phyloP scores from a whole-genome alignment of 2,888 invertebrate genomes.

The Odontothrips loti region DNA sequence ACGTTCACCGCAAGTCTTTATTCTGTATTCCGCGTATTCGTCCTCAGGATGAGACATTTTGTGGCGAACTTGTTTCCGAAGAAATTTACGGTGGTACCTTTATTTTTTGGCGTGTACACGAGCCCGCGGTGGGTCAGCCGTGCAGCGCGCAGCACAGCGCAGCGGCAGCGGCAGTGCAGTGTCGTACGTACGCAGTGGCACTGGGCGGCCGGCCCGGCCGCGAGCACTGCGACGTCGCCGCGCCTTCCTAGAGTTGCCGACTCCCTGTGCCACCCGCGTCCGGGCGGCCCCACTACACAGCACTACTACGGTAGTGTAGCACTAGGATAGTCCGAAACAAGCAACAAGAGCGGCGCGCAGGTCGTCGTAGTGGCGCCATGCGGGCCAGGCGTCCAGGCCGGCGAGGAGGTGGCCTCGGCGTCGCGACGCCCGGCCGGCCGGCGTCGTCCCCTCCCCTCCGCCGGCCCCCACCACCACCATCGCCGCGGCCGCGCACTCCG shows the following conservation, averaged over 20 bases:
- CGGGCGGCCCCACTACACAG: not conserved
- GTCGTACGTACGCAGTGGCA: too few relatives aligned
- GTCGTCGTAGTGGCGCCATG: conserved; percentile 17
- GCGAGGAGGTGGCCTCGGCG: not conserved
- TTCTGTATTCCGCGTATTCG: too few relatives aligned
- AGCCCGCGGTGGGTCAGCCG: too few relatives aligned
- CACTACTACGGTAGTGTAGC: conserved; percentile 4
- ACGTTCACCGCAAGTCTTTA: too few relatives aligned
- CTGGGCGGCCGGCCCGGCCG: not conserved
- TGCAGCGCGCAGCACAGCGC: too few relatives aligned
- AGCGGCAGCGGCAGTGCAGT: too few relatives aligned
- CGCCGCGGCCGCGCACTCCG: not conserved
- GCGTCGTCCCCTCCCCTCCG: not conserved
- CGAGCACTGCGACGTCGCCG: not conserved
- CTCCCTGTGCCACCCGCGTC: not conserved
- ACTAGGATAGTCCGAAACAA: conserved; percentile 14
- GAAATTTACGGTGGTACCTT: too few relatives aligned
- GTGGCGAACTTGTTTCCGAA: too few relatives aligned
- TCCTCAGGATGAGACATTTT: too few relatives aligned
- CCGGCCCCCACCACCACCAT: not conserved
- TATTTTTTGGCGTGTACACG: too few relatives aligned
- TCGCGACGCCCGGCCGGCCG: not conserved
- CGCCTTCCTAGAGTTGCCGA: not conserved
- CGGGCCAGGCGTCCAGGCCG: not conserved
- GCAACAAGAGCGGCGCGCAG: conserved; percentile 18